phyloP scores from a whole-genome alignment of 1,140 invertebrate species.

The Hylyphantes graminicola region DNA sequence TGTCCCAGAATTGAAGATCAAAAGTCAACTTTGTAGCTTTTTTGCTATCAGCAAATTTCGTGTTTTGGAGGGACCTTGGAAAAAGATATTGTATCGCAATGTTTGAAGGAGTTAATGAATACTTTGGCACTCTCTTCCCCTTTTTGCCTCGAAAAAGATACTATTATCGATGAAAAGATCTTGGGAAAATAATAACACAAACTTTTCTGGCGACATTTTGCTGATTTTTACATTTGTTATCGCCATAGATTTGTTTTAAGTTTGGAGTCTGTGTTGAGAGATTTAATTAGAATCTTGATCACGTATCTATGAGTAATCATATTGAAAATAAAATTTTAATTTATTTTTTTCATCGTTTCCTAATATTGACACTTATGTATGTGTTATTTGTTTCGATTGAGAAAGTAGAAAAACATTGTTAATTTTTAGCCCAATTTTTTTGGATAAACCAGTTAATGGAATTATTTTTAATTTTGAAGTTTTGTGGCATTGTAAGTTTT shows the following conservation, averaged over 20 bases:
- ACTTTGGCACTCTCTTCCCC: slow-evolving; percentile 1
- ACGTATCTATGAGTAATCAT: background rate
- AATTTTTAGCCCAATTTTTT: too few species aligned
- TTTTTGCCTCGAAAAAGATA: slow-evolving; percentile 12
- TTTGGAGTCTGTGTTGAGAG: background rate
- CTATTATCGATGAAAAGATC: slow-evolving; percentile 18
- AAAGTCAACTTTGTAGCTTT: slow-evolving; percentile 39
- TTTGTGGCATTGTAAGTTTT: too few species aligned
- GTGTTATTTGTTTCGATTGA: too few species aligned
- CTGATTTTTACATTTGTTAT: slow-evolving; percentile 33
- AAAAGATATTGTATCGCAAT: slow-evolving; percentile 53
- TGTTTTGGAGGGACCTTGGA: slow-evolving; percentile 41
- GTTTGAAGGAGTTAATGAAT: slow-evolving; percentile 44
- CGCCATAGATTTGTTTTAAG: slow-evolving; percentile 15
- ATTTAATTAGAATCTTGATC: too few species aligned
- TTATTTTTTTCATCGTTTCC: too few species aligned
- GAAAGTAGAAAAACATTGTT: too few species aligned
- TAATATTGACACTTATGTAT: too few species aligned
- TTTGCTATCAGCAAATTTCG: slow-evolving; percentile 34
- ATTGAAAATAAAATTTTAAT: too few species aligned
- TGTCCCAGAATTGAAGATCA: slow-evolving; percentile 15
- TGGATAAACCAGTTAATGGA: too few species aligned
- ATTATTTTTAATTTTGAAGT: too few species aligned
- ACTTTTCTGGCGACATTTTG: slow-evolving; percentile 32
- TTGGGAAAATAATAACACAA: slow-evolving; percentile 31